These are phyloP conservation scores for Lucifuga dentata DNA, from an alignment of 2,113 vertebrate species.

Conservation along the genomic window DNA sequence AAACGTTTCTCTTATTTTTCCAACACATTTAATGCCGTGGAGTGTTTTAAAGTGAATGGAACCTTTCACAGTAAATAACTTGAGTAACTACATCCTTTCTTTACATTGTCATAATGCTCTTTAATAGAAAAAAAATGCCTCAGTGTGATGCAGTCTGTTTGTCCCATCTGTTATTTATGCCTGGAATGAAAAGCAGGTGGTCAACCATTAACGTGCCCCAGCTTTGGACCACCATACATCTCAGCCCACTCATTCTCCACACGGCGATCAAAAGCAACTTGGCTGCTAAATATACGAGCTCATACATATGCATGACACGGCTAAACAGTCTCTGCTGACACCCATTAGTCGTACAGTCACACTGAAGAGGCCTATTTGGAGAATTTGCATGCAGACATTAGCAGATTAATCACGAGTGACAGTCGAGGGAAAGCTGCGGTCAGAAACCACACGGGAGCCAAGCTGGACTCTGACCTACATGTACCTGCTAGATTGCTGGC, in stretches of 20 bases:
- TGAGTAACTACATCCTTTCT: slow-evolving; percentile 12
- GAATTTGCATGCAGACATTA: slow-evolving; percentile 81
- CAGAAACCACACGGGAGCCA: slow-evolving; percentile 60
- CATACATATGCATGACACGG: slow-evolving; percentile 82
- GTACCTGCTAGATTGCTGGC: slow-evolving; percentile 56
- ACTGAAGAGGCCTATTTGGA: slow-evolving; percentile 62
- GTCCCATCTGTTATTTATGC: slow-evolving; percentile 58
- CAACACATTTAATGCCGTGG: not conserved
- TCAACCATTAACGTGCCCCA: slow-evolving; percentile 62
- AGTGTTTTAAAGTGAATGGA: not conserved
- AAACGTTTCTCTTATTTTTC: too few relatives aligned
- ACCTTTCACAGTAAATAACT: slow-evolving; percentile 8
- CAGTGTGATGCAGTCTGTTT: slow-evolving; percentile 33
- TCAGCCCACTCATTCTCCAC: slow-evolving; percentile 62
- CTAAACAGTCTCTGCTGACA: slow-evolving; percentile 75
- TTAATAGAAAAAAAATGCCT: too few relatives aligned
- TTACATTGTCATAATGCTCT: slow-evolving; percentile 15
- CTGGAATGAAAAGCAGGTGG: slow-evolving; percentile 66
- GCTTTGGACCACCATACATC: slow-evolving; percentile 62
- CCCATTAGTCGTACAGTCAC: slow-evolving; percentile 73
- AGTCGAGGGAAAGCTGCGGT: slow-evolving; percentile 63
- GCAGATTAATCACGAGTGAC: slow-evolving; percentile 83
- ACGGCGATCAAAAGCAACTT: slow-evolving; percentile 74
- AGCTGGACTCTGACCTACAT: slow-evolving; percentile 77
- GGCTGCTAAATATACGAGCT: slow-evolving; percentile 76